Evolutionary conservation across 2,888 invertebrate genomes (phyloP), one percentile per base, ranked within the genome.

Genomic region (Metacarcinus magister): DNA sequence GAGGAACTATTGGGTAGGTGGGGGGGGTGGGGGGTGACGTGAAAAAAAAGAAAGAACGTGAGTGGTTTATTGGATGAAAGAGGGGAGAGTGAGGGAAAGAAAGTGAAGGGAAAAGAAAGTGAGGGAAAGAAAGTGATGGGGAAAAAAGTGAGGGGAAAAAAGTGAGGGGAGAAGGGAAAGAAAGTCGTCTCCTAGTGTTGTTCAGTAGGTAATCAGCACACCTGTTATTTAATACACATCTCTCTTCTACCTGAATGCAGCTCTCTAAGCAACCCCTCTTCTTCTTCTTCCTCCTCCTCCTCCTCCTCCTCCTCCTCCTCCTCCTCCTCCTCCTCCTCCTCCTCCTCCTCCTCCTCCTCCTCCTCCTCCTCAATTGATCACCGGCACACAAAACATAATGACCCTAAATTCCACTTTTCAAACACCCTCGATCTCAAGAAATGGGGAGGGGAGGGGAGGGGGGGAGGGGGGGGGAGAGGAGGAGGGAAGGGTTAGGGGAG

Each of bases 381-480:
- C 82, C 82, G 82, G 32, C 82, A 82, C 82, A 82, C 82, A 82
- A 82, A 82, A 82, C 82, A 82, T 82, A 82, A 82, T 82, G 82
- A 82, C 82, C 82, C 8, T 82, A 82, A 82, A 82, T 82, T 82
- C 82, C 82, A 82, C 82, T 82, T 82, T 82, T 82, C 82, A 82
- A 82, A 82, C 82, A 32, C 82, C 10, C 82, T 48, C 48, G 91
- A 54, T 46, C 28, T n/a, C n/a, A 54, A 54, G 54, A 46, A 46
- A 91, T n/a, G 91, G n/a, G 43, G 10, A 13, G 91, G 19, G 19
- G 23, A n/a, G 54, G 0, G 44, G 7, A 44, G 10, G 2, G 91
- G 19, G 28, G 19, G 23, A 28, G 23, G 3, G 46, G 44, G 16
- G n/a, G 23, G 13, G 8, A 23, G 44, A 8, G 19, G 19, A 43